A percentile compares a stretch with the other conserved stretches of the same genome.
phyloP scores from a whole-genome alignment of 2,888 invertebrate genomes.

The Dryobota labecula region DNA sequence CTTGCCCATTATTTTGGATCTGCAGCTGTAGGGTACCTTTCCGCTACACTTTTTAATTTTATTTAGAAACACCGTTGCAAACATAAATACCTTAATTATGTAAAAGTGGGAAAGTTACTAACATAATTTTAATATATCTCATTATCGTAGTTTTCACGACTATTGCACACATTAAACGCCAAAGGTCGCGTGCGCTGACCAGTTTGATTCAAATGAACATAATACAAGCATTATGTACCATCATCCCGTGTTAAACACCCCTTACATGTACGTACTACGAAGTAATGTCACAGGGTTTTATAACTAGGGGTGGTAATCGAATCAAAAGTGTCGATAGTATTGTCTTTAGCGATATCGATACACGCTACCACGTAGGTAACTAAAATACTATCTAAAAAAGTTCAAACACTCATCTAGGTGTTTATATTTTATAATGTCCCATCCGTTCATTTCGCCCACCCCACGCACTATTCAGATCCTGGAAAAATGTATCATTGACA shows the following conservation, averaged over 20 bases:
- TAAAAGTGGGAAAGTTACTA: neutral
- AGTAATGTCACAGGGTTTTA: slow-evolving; percentile 53
- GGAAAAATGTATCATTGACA: too few species aligned
- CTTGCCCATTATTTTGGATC: neutral
- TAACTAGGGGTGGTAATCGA: slow-evolving; percentile 32
- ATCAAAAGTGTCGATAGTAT: slow-evolving; percentile 9
- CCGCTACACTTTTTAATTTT: neutral
- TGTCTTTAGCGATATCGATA: neutral
- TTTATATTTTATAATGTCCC: too few species aligned
- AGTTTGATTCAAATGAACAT: slow-evolving; percentile 47
- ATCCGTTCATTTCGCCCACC: neutral
- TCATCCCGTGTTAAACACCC: slow-evolving; percentile 55
- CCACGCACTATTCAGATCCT: neutral
- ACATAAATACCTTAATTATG: neutral
- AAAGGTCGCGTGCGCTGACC: slow-evolving; percentile 30
- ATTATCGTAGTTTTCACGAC: slow-evolving; percentile 13
- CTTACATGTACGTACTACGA: slow-evolving; percentile 45
- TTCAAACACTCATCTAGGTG: neutral
- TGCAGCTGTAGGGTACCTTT: neutral
- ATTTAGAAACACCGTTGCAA: too few species aligned
- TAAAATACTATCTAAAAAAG: neutral
- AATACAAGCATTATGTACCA: slow-evolving; percentile 40
- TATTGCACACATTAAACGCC: slow-evolving; percentile 36
- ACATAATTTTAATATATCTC: neutral
- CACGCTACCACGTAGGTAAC: neutral